Conservation (phyloP, 2,888 invertebrate genomes). For the Apomyelois bistriatella region DNA sequence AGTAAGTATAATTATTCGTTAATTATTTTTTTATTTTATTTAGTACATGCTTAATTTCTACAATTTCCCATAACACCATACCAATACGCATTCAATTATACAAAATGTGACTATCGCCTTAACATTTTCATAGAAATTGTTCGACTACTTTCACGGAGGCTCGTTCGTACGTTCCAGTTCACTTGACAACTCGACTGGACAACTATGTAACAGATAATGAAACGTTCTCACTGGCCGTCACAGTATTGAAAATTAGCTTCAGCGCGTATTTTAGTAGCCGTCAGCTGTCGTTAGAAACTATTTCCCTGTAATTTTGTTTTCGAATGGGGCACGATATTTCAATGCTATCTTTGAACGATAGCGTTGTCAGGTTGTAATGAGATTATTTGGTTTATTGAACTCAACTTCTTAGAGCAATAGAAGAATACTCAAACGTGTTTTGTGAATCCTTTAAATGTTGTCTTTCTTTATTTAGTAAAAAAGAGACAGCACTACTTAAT, state of each 20-base stretch:
- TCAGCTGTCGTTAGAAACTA: constrained; percentile 6
- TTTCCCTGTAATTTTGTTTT: constrained; percentile 6
- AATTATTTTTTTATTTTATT: too few species aligned
- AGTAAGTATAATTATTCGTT: too few species aligned
- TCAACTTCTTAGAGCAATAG: not conserved
- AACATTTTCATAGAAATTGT: constrained; percentile 55
- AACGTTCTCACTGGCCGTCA: constrained; percentile 10
- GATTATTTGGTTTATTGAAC: constrained; percentile 5
- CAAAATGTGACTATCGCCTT: constrained; percentile 15
- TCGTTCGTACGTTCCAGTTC: constrained; percentile 35
- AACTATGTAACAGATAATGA: constrained; percentile 10
- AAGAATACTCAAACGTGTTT: not conserved
- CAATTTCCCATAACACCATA: too few species aligned
- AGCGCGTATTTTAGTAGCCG: constrained; percentile 13
- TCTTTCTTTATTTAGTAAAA: too few species aligned
- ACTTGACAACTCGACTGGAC: constrained; percentile 30
- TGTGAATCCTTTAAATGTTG: too few species aligned
- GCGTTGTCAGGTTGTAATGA: not conserved
- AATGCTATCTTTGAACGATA: not conserved
- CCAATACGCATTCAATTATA: too few species aligned
- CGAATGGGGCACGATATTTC: not conserved
- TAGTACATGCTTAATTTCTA: too few species aligned
- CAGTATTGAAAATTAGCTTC: constrained; percentile 8
- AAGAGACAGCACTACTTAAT: too few species aligned
- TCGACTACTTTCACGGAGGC: constrained; percentile 47